Percentiles rank a stretch among this genome's conserved stretches.
These are phyloP conservation scores for Hydropsyche betteni DNA, from an alignment of 2,888 invertebrate species.

Conservation along the genomic window DNA sequence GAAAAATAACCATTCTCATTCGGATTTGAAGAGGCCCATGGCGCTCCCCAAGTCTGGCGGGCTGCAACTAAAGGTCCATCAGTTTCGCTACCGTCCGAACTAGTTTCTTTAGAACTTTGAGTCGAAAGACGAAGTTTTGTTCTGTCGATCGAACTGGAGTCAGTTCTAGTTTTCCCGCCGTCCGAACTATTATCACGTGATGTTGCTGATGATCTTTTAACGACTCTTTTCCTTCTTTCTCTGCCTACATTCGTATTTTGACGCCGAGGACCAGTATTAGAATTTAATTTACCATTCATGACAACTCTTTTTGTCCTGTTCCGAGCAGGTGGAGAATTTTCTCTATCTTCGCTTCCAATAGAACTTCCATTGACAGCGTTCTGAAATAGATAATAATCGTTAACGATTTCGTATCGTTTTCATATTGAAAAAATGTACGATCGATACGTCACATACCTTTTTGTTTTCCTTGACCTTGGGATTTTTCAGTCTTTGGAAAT, in stretches of 20 bases:
- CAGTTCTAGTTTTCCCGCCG: slow-evolving; percentile 41
- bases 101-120: slow-evolving; percentile 49
- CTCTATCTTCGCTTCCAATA: slow-evolving; percentile 49
- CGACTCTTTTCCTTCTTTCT: slow-evolving; percentile 48
- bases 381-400: slow-evolving; percentile 14
- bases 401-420: background rate
- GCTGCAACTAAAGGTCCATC: slow-evolving; percentile 55
- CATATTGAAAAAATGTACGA: background rate
- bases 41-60: slow-evolving; percentile 66
- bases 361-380: slow-evolving; percentile 48
- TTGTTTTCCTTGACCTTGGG: slow-evolving; percentile 78
- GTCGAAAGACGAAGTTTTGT: slow-evolving; percentile 45
- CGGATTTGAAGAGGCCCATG: slow-evolving; percentile 62
- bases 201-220: slow-evolving; percentile 37
- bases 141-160: slow-evolving; percentile 35
- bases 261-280: slow-evolving; percentile 25
- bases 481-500: slow-evolving; percentile 94
- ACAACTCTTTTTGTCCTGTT: slow-evolving; percentile 45
- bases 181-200: slow-evolving; percentile 42
- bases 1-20: slow-evolving; percentile 34
- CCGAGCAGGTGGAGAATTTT: slow-evolving; percentile 50
- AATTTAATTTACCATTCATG: slow-evolving; percentile 47
- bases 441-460: slow-evolving; percentile 58
- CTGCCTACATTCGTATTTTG: slow-evolving; percentile 34
- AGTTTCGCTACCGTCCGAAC: slow-evolving; percentile 50